A percentile compares a stretch with the other conserved stretches of the same genome.
Conservation (phyloP, 2,113 vertebrate species). For the Sturnira hondurensis region DNA sequence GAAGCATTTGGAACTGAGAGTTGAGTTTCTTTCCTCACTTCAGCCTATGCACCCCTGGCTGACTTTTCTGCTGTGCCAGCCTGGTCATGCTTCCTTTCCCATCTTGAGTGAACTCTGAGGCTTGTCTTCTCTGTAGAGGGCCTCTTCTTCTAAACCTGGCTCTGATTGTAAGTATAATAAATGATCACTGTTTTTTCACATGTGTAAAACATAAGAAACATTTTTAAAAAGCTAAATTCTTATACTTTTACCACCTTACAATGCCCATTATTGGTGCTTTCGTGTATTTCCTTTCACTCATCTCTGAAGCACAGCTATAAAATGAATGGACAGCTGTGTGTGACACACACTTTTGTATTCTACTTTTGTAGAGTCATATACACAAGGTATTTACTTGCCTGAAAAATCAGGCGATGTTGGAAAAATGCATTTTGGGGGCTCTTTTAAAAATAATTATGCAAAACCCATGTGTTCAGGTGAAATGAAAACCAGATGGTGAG, state of each 20-base stretch:
- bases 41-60: background rate
- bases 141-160: background rate
- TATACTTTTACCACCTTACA: accelerated
- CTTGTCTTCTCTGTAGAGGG: too few relatives aligned
- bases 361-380: background rate
- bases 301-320: background rate
- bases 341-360: background rate
- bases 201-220: background rate
- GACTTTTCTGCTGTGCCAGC: background rate
- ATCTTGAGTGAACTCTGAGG: background rate
- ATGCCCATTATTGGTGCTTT: background rate
- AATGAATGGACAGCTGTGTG: background rate
- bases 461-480: slow-evolving; percentile 1
- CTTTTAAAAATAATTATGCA: slow-evolving; percentile 14
- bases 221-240: background rate
- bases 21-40: background rate
- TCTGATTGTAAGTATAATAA: background rate
- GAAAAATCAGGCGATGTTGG: background rate
- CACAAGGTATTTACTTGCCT: slow-evolving; percentile 18
- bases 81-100: background rate
- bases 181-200: background rate
- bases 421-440: background rate
- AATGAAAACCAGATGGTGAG: slow-evolving; percentile 1
- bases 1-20: background rate
- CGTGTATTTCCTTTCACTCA: background rate